Evolutionary conservation across 2,888 invertebrate species (phyloP).

Genomic region (Andrena chrysosceles): DNA sequence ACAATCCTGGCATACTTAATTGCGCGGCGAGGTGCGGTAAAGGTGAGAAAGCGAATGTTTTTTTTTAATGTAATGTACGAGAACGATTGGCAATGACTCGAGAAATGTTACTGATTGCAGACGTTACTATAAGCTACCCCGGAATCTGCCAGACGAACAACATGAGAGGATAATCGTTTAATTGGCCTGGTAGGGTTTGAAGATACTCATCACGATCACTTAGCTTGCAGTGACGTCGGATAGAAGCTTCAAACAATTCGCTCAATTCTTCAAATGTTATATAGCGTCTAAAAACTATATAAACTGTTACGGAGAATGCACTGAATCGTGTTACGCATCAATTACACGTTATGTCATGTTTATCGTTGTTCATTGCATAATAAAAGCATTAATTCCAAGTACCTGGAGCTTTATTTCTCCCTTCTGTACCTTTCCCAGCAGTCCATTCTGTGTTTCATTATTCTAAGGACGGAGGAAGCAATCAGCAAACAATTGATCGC

Average conservation of each 20-base stretch:
- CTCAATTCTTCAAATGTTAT: too few relatives aligned
- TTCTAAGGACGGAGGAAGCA: too few relatives aligned
- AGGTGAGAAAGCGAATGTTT: slow-evolving; percentile 58
- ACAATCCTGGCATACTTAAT: slow-evolving; percentile 72
- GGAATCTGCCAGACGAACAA: slow-evolving; percentile 55
- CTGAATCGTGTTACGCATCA: too few relatives aligned
- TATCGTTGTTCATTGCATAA: not conserved
- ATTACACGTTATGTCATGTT: too few relatives aligned
- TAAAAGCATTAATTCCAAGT: not conserved
- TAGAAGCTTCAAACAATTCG: too few relatives aligned
- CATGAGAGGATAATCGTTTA: not conserved
- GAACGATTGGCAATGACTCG: not conserved
- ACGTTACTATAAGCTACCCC: slow-evolving; percentile 19
- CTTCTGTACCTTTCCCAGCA: not conserved
- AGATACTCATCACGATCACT: too few relatives aligned
- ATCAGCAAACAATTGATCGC: too few relatives aligned
- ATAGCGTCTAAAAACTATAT: too few relatives aligned
- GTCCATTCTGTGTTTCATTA: not conserved
- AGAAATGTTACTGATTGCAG: slow-evolving; percentile 45
- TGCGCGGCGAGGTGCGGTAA: slow-evolving; percentile 76
- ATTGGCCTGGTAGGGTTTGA: too few relatives aligned
- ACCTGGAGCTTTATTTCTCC: not conserved
- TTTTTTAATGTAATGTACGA: not conserved
- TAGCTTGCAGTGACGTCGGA: too few relatives aligned
- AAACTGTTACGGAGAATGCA: too few relatives aligned